Evolutionary conservation across 2,888 invertebrate genomes (phyloP), one percentile per base, ranked within the genome.

Genomic region (Noctua janthina): DNA sequence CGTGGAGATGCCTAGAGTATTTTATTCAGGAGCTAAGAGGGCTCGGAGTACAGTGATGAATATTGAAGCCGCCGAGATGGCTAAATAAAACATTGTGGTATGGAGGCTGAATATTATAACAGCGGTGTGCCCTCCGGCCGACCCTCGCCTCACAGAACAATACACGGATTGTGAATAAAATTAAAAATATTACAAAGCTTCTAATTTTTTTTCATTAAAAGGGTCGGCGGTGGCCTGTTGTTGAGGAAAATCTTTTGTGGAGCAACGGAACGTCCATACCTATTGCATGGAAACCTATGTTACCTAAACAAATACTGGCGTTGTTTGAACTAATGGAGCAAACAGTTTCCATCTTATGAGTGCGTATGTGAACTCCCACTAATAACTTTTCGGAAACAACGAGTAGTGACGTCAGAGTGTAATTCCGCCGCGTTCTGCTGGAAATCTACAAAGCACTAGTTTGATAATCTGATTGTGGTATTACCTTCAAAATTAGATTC

Each of bases 71-170:
- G 83, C 87, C 87, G 91, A 90, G 90, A 90, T 92, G 92, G 87
- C 93, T 95, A 94, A 95, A 95, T 94, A 95, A 95, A 94, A 94
- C 93, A 94, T 93, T 91, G 92, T 91, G 92, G 91, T 88, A 90
- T 90, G 90, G 87, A 89, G 89, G 88, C 86, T 92, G 94, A 94
- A 95, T 95, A 94, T 94, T 93, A 93, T 92, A 95, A 88, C 88
- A 92, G 91, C 90, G 90, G 88, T 85, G 83, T 86, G 88, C 89
- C 89, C 87, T 81, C 82, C 86, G 85, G 81, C 88, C 93, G 91
- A 93, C 93, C 94, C 92, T 91, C 90, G 86, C 90, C 85, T 85
- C 85, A 81, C 91, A 87, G 92, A 93, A 95, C 94, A 95, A 95
- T 94, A 93, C 90, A 89, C 90, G 90, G 91, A 92, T 91, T 90